Evolutionary conservation across 1,140 invertebrate genomes (phyloP).

Genomic region (Aphaenogaster rudis): DNA sequence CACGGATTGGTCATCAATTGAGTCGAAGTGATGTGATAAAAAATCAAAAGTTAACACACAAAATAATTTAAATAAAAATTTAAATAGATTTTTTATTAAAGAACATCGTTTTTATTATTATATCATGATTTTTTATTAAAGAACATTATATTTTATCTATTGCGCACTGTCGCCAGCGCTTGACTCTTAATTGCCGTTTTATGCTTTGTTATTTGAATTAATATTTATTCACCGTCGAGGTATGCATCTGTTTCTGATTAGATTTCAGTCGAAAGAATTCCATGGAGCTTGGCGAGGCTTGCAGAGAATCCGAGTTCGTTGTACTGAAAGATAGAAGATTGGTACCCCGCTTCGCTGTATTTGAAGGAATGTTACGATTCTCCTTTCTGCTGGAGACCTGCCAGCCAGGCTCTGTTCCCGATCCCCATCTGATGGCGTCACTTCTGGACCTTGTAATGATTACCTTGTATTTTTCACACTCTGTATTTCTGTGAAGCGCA

Average conservation of each 20-base stretch:
- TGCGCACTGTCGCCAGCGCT: too few relatives aligned
- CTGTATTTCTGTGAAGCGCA: neutral
- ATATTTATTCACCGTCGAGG: neutral
- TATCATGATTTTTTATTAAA: too few relatives aligned
- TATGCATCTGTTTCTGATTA: constrained; percentile 76
- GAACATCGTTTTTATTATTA: too few relatives aligned
- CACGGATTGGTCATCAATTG: too few relatives aligned
- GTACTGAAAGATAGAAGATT: constrained; percentile 94
- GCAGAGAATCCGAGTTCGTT: constrained; percentile 94
- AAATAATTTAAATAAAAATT: too few relatives aligned
- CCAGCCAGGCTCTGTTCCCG: constrained; percentile 97
- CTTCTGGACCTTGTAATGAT: constrained; percentile 95
- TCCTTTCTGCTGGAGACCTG: constrained; percentile 97
- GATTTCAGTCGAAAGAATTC: constrained; percentile 95
- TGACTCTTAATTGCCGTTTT: too few relatives aligned
- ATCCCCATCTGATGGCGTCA: constrained; percentile 98
- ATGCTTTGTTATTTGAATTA: neutral
- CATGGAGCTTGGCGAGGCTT: constrained; percentile 92
- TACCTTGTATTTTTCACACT: constrained; percentile 1
- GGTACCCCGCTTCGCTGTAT: constrained; percentile 91
- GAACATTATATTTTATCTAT: too few relatives aligned
- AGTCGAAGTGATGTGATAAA: too few relatives aligned
- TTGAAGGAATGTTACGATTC: constrained; percentile 94
- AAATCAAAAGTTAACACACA: too few relatives aligned
- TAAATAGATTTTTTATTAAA: too few relatives aligned